Conservation (phyloP, 2,797 vertebrate species). For the Phalanger gymnotis region DNA sequence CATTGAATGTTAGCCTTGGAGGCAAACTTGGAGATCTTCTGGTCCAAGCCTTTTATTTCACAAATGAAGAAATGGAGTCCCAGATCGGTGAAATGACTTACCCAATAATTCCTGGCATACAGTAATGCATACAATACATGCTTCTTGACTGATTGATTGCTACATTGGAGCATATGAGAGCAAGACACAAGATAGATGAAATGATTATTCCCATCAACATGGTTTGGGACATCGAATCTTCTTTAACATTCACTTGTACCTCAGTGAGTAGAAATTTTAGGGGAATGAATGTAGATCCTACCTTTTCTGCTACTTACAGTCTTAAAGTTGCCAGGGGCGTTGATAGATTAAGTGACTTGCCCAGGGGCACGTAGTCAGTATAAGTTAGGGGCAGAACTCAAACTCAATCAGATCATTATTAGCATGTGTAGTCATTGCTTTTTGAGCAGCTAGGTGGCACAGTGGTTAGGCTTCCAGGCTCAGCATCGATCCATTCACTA, state of each 20-base stretch:
- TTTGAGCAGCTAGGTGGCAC: background rate
- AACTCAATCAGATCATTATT: background rate
- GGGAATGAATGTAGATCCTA: background rate
- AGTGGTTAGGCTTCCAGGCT: background rate
- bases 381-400: background rate
- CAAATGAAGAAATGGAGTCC: too few relatives aligned
- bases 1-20: too few relatives aligned
- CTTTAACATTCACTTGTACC: background rate
- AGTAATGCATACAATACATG: background rate
- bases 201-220: background rate
- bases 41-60: too few relatives aligned
- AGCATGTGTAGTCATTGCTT: background rate
- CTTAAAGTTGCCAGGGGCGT: background rate
- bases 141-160: background rate
- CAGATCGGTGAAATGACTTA: too few relatives aligned
- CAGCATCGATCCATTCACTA: background rate
- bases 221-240: background rate
- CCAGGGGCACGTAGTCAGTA: background rate
- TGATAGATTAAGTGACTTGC: background rate
- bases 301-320: background rate
- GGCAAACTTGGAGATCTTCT: too few relatives aligned
- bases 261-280: background rate
- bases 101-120: background rate
- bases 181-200: background rate
- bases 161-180: background rate